phyloP scores from a whole-genome alignment of 2,113 vertebrate genomes.

The Sebastes fasciatus region DNA sequence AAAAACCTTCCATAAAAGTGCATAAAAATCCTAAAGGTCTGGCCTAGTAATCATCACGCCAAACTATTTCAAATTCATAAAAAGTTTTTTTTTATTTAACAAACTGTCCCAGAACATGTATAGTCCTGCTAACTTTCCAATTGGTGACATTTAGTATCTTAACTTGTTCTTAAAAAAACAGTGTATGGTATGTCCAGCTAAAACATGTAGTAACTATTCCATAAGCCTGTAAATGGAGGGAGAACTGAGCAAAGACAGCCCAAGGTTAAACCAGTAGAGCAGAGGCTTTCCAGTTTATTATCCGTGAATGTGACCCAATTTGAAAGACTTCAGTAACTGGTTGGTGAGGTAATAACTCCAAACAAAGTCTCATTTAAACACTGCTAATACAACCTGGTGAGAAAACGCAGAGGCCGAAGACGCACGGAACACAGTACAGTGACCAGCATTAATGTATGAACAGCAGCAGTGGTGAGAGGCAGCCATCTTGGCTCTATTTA shows the following conservation, averaged over 20 bases:
- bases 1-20: background rate
- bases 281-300: background rate
- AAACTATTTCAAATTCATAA: background rate
- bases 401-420: background rate
- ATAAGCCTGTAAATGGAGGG: background rate
- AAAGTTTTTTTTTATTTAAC: background rate
- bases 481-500: slow-evolving; percentile 38
- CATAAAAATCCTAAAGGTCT: background rate
- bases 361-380: slow-evolving; percentile 1
- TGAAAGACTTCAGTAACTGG: background rate
- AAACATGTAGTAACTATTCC: background rate
- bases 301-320: background rate
- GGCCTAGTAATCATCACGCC: background rate
- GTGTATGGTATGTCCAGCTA: background rate
- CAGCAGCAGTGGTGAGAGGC: background rate
- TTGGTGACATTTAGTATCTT: background rate
- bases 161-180: too few species aligned
- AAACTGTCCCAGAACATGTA: background rate
- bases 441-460: background rate
- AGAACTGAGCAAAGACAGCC: background rate
- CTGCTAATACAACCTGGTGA: background rate
- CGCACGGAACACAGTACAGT: too few species aligned
- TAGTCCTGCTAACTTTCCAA: background rate
- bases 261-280: background rate
- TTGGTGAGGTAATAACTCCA: background rate